Conservation (phyloP, 2,113 vertebrate genomes). For the Ailuropoda melanoleuca region DNA sequence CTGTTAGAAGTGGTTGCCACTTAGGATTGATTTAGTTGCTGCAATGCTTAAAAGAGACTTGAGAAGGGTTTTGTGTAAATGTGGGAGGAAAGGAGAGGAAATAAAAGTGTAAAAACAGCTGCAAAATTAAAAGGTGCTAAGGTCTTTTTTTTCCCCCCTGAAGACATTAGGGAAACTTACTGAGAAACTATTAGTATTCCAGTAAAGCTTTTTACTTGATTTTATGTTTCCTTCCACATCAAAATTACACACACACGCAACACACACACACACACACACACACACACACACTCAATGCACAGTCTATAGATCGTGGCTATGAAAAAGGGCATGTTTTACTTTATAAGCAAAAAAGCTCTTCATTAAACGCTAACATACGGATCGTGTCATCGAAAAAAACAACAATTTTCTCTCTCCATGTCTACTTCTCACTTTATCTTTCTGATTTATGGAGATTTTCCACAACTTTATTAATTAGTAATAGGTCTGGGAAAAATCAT, state of each 20-base stretch:
- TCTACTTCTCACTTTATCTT: neutral
- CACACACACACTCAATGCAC: neutral
- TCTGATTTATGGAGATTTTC: constrained; percentile 48
- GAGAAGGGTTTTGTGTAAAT: constrained; percentile 76
- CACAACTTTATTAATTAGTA: constrained; percentile 26
- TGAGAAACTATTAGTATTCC: constrained; percentile 45
- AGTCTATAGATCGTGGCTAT: neutral
- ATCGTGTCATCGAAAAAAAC: neutral
- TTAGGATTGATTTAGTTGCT: constrained; percentile 83
- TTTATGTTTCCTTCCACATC: constrained; percentile 38
- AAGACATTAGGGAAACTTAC: constrained; percentile 38
- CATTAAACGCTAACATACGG: neutral
- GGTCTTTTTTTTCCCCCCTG: neutral
- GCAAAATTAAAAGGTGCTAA: constrained; percentile 69
- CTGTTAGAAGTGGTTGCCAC: constrained; percentile 78
- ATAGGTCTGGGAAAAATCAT: neutral
- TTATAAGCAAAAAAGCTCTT: constrained; percentile 38
- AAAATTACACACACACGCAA: constrained; percentile 11
- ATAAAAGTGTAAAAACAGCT: constrained; percentile 73
- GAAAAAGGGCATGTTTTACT: constrained; percentile 40
- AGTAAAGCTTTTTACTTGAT: constrained; percentile 32
- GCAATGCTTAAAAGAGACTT: constrained; percentile 72
- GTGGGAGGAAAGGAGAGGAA: constrained; percentile 47
- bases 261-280: neutral
- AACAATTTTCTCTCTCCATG: neutral